Conservation (phyloP, 1,140 invertebrate genomes). For the Apis mellifera region DNA sequence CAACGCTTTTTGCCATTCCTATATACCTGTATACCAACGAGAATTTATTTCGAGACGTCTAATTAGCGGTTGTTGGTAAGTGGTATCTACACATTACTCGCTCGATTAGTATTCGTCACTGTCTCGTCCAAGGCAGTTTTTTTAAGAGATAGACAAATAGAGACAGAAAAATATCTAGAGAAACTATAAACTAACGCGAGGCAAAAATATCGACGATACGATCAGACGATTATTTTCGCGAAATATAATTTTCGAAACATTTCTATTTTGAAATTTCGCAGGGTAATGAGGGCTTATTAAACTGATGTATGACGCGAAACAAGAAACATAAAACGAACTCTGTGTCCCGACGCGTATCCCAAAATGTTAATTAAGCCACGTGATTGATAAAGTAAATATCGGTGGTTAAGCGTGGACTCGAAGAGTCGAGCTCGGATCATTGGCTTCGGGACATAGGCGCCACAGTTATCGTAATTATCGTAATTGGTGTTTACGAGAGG, state of each 20-base stretch:
- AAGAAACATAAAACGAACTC: no score
- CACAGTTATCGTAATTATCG: conserved; percentile 76
- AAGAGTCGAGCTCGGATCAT: conserved; percentile 48
- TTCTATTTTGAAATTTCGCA: no score
- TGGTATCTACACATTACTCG: no score
- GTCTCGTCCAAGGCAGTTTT: not conserved
- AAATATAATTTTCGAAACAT: no score
- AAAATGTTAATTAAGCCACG: conserved; percentile 65
- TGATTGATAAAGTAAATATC: conserved; percentile 68
- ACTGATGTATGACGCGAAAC: no score
- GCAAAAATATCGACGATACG: no score
- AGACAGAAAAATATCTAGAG: no score
- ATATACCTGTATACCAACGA: not conserved
- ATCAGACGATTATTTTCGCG: not conserved
- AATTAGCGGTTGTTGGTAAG: not conserved
- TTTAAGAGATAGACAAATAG: not conserved
- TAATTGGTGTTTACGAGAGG: conserved; percentile 70
- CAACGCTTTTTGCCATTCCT: not conserved
- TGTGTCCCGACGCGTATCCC: no score
- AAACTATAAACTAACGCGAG: no score
- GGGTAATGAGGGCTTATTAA: no score
- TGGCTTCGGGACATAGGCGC: conserved; percentile 55
- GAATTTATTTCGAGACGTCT: not conserved
- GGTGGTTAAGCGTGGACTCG: conserved; percentile 35
- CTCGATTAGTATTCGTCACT: not conserved